Evolutionary conservation across 1,140 invertebrate genomes (phyloP), one percentile per base, ranked within the genome.

Genomic region (Drosophila hydei): DNA sequence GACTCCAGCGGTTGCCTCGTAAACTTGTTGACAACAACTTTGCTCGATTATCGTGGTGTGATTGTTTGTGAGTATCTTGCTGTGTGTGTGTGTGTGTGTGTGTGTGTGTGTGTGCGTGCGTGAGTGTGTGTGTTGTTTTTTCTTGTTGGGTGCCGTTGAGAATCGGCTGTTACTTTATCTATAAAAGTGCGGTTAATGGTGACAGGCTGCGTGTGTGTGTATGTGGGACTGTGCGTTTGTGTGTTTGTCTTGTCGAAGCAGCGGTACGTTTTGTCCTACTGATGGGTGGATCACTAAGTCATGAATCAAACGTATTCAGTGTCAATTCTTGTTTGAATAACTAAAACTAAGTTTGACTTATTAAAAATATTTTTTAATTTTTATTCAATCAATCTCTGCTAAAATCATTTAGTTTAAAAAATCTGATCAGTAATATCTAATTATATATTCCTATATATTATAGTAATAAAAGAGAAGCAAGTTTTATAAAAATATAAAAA

Each of bases 1-100:
- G 50, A 33, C 43, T 30, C 19, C 16, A 18, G 59, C 33, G 30
- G 42, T 60, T 50, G 55, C 27, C 63, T 81, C 79, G 62, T 64
- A 75, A 87, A 85, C 81, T 85, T 85, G 81, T 85, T 87, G 81
- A 85, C 81, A 80, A 77, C 70, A 80, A 75, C 77, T 85, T 67
- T 68, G 55, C 62, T 72, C 52, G 54, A 72, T 71, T 71, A 71
- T 62, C 59, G 67, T 54, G 72, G 40, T 72, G 61, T 3, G 58
- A 59, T 45, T 79, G 64, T 65, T 27, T 54, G 23, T 14, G 23
- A 12, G 8, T 27, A 8, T 77, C 25, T 67, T 51, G 50, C 40
- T 1, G 21, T 58, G 40, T 59, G 65, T 52, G 55, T 76, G 40
- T 45, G 7, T 19, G 19, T 30, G 16, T 50, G 21, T 23, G 7